Base-by-base conservation (phyloP, 2,888 invertebrate species). In the Pyrrhosoma nymphula region DNA sequence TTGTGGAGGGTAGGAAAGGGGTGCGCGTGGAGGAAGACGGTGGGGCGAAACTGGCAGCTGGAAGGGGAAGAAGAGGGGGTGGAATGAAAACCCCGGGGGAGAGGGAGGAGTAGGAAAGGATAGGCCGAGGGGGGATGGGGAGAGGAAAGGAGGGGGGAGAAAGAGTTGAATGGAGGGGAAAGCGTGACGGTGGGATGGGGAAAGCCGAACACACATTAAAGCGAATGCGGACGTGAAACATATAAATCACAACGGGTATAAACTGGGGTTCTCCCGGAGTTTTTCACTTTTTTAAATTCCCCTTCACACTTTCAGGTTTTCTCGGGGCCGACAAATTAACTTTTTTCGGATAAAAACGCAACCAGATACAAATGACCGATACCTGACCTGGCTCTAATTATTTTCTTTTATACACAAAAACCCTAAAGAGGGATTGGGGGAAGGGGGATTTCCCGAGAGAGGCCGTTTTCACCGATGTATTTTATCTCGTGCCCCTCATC, bases 211-310 rank as follows among this genome's bases (percentile, higher is more conserved):
- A 35, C 82, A 82, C 82, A 82, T 35, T 35, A 35, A 26, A 69
- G 18, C 35, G 35, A 82, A 82, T 14, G 82, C 82, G 82, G 82
- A 82, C 82, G 82, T 82, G 30, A 82, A 82, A 82, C 82, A 35
- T 82, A 82, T 82, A 82, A 82, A 82, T 82, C 82, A 82, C 82
- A 82, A 82, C 82, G 82, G 82, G 35, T 82, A 82, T 82, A 82
- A 82, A 82, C 82, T 82, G 82, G 82, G 35, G 23, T 82, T 60
- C 60, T 60, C 6, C 35, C 82, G 4, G 82, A 82, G 82, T 82
- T 82, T 82, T 82, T 82, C 82, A 82, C 82, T 82, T 82, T 30
- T 82, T 82, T 35, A 35, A 82, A 82, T 82, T 35, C 82, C 82
- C 82, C 82, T 82, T 82, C 82, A 82, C 82, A 82, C 30, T 82